Base-by-base conservation (phyloP, 2,888 invertebrate species). In the Myathropa florea region DNA sequence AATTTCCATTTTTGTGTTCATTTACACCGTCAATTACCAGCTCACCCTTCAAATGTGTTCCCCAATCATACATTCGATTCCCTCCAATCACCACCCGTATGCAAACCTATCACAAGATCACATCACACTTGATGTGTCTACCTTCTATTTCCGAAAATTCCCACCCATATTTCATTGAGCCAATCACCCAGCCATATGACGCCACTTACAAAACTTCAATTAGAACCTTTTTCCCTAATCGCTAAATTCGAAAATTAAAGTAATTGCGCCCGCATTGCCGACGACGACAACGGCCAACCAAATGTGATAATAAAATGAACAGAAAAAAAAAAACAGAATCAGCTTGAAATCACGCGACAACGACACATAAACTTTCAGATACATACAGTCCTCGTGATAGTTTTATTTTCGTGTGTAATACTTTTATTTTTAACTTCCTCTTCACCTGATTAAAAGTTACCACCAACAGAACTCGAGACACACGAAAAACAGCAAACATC, bases 291-390 rank as follows among this genome's bases (percentile, higher is more conserved):
- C 18, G 2, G 12, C 26, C 21, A 9, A 36, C 4, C 6, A 46
- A 68, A 63, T 26, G 30, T 30, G 63, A 78, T 61, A 70, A 78
- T 18, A 70, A 63, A 68, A 26, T 53, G 3, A 26, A 53, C 33
- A 18, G 60, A 33, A 64, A 71, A 39, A 64, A 46, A 67, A 65
- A 46, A 46, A 7, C 9, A 46, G 46, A 46, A 46, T 7, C 46
- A 46, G 18, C 55, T 80, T 28, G 33, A 80, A 72, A 80, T 80
- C 79, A 80, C 72, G 72, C 79, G 79, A 72, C 72, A 72, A 14
- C 14, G 18, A 4, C 7, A 21, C 33, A n/a, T 21, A 33, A 18
- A 39, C 23, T 14, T 60, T 60, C 39, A 36, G 30, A 60, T 33
- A 33, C 33, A 33, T 6, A 46, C 63, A 57, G 59, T 57, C 65